Evolutionary conservation across 2,888 invertebrate genomes (phyloP), one percentile per base, ranked within the genome.

Genomic region (Linnaemya tessellans): DNA sequence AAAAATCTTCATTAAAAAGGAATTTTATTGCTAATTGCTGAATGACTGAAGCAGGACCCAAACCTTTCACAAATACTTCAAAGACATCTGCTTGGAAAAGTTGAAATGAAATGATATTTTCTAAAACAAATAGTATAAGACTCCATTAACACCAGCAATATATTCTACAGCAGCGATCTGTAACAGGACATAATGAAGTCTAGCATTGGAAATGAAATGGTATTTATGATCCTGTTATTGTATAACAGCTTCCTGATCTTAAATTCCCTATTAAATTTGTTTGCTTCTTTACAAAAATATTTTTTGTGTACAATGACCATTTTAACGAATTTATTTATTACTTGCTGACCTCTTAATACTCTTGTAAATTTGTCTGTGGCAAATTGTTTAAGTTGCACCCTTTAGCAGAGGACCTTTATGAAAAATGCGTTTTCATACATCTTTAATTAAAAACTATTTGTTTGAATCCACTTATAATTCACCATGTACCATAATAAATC

Each of bases 391-490:
- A 75, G 64, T 58, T 60, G 49, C 49, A 64, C 22, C 9, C 20
- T 62, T 68, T 51, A 35, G 22, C 43, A 35, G 58, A 73, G 41
- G 46, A n/a, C 54, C 64, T 73, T 74, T 70, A 51, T 75, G 70
- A 73, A 67, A 80, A 77, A 84, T 80, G 65, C 30, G 22, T 70
- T 60, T 71, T 80, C 75, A 71, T 80, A 75, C 73, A 80, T 68
- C 71, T 80, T 84, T 80, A 84, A 80, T 84, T 80, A 84, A 84
- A 84, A 84, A 71, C 75, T 80, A 75, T 84, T 84, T 71, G 80
- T 84, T 49, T 71, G 84, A 65, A 78, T 84, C 65, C 87, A 77
- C 84, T 84, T 84, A 84, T 87, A 87, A 87, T 87, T 87, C 84
- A 82, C 80, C 68, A 70, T 54, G 51, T 67, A 70, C 56, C 60